Base-by-base conservation (phyloP, 37 sponge, comb jelly and placozoan genomes). In the Dysidea cf. avara region DNA sequence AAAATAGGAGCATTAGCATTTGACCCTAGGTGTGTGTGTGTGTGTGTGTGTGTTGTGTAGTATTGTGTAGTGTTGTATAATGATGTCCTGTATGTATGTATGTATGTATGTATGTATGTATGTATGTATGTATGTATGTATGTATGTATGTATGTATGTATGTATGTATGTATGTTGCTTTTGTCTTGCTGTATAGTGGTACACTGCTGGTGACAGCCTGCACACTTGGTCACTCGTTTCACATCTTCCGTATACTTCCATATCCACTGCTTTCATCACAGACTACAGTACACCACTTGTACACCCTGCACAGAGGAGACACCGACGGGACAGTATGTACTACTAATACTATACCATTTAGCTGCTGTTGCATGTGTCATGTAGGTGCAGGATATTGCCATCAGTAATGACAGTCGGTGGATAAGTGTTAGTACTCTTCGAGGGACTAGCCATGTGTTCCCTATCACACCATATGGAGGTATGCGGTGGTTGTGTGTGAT, bases 391-490 rank as follows among this genome's bases (percentile, higher is more conserved):
- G 84, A 83, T 56, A 54, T 96, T 9, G 59, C 64, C 16, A 86
- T 96, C 75, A 79, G 87, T 66, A 38, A 29, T 50, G 97, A 96
- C 74, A 92, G 97, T 76, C 75, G 97, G 0, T 96, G 97, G 97
- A 69, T 81, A 9, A 81, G 85, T 7, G 91, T 83, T 22, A 82
- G 83, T 66, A 93, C 97, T 0, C 85, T 82, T 17, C 77, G 82
- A 47, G 97, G 97, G 7, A 96, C 97, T 21, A 90, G 94, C 24
- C 97, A 96, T 57, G 63, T 90, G 34, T 96, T 96, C 79, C 97
- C 97, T 54, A 83, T 96, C 53, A 81, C 94, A 20, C 90, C 94
- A 38, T 93, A 93, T 58, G 97, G 97, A 57, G 97, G 87, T 73
- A 72, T 1, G 66, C 6, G 22, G 7, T 18, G 22, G 38, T 24